Base-by-base conservation (phyloP, 2,888 invertebrate genomes). In the Callyntrura sp. region DNA sequence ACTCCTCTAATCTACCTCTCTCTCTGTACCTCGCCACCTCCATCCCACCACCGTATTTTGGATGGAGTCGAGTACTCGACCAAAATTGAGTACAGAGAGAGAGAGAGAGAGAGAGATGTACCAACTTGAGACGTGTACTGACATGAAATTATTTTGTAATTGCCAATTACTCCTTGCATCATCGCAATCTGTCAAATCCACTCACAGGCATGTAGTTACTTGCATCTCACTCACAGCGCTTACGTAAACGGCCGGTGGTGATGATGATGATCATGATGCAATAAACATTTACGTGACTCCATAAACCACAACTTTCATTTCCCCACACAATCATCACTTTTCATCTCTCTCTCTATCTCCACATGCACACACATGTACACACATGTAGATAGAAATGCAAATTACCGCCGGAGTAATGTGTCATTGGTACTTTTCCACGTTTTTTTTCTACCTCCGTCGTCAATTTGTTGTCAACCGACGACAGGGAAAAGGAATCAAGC, bases 101-200 rank as follows among this genome's bases (percentile, higher is more conserved):
- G 25, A 28, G 65, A 65, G 11, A 1, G 25, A 28, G 14, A 14
- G 65, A 25, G 9, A 20, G 14, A 65, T 28, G 65, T 35, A 35
- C 35, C 20, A 23, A 23, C 23, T 20, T 73, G 23, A 17, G 12
- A 8, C 6, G 55, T 28, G 55, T 51, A 83, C 65, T 48, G 9
- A 51, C 48, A 70, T 45, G 12, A 45, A 62, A 76, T 51, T 76
- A 76, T 85, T n/a, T 57, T 60, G 85, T 85, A 85, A 85, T 85
- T 85, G 85, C 57, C 85, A 85, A 85, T 85, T 85, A 85, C 73
- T 76, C 73, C 9, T 85, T 60, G 14, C 84, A 57, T 70, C 70
- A 45, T 70, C 70, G 43, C 70, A n/a, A 55, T 51, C 25, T 57
- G 23, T 23, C 20, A 5, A 76, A 25, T 17, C 20, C 62, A 43